Evolutionary conservation across 1,140 invertebrate species (phyloP), one percentile per base, ranked within the genome.

Genomic region (Odontomachus brunneus): DNA sequence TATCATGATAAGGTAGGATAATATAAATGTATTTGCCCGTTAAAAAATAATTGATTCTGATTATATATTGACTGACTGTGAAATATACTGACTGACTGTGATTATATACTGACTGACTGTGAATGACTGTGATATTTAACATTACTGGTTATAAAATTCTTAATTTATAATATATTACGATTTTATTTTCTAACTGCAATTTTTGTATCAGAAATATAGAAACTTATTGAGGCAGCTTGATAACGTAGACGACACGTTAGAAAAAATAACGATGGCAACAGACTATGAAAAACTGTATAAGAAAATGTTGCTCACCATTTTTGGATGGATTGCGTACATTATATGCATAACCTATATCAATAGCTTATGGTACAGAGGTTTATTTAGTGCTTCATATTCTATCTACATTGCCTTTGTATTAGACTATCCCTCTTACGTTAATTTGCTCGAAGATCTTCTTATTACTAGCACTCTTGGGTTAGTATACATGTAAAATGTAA

Each of bases 191-290:
- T 5, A 33, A 33, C 5, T 3, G 29, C 29, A 33, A 33, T 33
- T 26, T 9, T 29, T 59, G 1, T 44, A 17, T 4, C 5, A 81
- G 76, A 81, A 67, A 48, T 81, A 71, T 29, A 57, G 24, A 48
- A 4, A n/a, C 9, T 80, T 63, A 17, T 29, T 80, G 17, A 67
- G n/a, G 3, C 53, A 57, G 19, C 26, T 80, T 5, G 17, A 14
- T 9, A 67, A 55, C 19, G 2, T 80, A 12, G 63, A 80, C 7
- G 51, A 69, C 17, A 80, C 75, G 1, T 11, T 80, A 44, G 26
- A 80, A 55, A 80, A 11, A n/a, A 12, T 81, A 29, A 53, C 33
- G 22, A 44, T 12, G 44, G 33, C 19, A 2, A 66, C 5, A n/a
- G 29, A 80, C 33, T 57, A 80, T 24, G 29, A 29, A 11, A 38